Conservation (phyloP, 92 coral and sea anemone genomes). For the Anthopleura xanthogrammica region DNA sequence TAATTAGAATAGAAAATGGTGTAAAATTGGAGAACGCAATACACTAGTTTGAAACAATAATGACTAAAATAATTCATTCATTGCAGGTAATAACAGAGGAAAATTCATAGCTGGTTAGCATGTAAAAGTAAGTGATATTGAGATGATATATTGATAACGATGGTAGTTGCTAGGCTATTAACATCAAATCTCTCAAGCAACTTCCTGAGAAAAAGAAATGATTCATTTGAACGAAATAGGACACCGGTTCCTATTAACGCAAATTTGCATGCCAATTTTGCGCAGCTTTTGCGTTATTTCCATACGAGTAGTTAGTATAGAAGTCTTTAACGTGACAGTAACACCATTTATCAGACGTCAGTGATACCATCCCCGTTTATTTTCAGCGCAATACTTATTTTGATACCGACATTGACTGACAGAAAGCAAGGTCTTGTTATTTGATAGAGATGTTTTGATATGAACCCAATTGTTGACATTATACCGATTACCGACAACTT, state of each 20-base stretch:
- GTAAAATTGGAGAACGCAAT: too few relatives aligned
- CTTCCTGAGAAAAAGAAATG: neutral
- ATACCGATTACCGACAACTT: neutral
- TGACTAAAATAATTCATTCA: neutral
- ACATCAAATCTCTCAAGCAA: neutral
- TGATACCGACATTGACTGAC: neutral
- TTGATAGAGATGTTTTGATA: neutral
- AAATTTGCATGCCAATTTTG: neutral
- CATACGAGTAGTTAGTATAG: neutral
- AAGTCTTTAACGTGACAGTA: neutral
- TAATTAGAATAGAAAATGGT: too few relatives aligned
- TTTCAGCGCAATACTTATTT: neutral
- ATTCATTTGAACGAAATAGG: neutral
- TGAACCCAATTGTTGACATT: neutral
- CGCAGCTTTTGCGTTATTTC: neutral
- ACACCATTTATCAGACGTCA: neutral
- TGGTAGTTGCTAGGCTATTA: neutral
- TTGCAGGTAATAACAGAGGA: neutral
- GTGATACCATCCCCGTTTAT: neutral
- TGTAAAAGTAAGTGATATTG: neutral
- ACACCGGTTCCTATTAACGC: neutral
- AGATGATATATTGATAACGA: neutral
- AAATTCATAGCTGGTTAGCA: neutral
- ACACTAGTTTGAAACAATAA: too few relatives aligned
- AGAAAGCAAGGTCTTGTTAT: neutral